phyloP scores from a whole-genome alignment of 2,888 invertebrate species.

The Drosophila melanocephala region DNA sequence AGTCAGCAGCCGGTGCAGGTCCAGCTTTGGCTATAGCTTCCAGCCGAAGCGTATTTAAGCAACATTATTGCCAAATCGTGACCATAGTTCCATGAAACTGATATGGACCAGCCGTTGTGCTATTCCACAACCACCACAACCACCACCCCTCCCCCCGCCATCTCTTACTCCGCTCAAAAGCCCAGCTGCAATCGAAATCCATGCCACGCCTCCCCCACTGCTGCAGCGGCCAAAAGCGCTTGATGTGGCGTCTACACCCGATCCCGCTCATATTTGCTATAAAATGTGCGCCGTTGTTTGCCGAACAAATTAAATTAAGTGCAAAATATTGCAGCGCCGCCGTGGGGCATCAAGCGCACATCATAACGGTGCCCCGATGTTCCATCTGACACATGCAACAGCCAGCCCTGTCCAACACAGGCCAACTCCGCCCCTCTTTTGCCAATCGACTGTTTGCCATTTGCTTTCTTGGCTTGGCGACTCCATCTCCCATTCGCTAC shows the following conservation, averaged over 20 bases:
- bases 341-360: conserved; percentile 67
- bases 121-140: conserved; percentile 17
- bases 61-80: conserved; percentile 86
- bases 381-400: conserved; percentile 59
- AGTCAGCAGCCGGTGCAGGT: conserved; percentile 40
- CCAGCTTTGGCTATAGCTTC: conserved; percentile 33
- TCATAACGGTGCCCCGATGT: conserved; percentile 67
- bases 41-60: conserved; percentile 77
- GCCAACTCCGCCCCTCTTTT: neutral
- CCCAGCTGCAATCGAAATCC: conserved; percentile 21
- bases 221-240: conserved; percentile 52
- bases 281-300: conserved; percentile 68
- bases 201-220: conserved; percentile 39
- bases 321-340: conserved; percentile 70
- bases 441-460: conserved; percentile 11
- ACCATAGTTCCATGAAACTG: conserved; percentile 86
- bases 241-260: conserved; percentile 64
- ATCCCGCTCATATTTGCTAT: conserved; percentile 35
- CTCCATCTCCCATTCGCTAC: conserved; percentile 44
- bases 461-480: conserved; percentile 15
- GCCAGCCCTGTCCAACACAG: neutral
- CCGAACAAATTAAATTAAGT: conserved; percentile 80
- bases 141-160: conserved; percentile 2
- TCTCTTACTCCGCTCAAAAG: neutral
- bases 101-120: conserved; percentile 75